Conservation (phyloP, 2,888 invertebrate genomes). For the Pelosia muscerda region DNA sequence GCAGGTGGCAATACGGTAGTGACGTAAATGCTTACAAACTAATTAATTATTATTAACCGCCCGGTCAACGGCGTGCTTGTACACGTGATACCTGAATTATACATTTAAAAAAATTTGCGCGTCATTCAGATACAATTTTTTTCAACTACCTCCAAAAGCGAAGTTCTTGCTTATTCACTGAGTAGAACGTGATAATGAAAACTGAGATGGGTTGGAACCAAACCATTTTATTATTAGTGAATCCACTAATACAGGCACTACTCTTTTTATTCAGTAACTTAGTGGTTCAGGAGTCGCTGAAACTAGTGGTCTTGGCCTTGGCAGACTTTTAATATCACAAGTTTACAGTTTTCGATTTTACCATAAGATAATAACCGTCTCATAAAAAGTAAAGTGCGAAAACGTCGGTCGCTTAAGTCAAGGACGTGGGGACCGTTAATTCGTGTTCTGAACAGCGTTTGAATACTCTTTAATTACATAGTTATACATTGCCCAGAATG, state of each 20-base stretch:
- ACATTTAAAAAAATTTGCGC: not conserved
- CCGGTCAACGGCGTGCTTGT: not conserved
- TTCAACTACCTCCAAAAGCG: not conserved
- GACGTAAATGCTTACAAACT: not conserved
- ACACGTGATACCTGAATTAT: not conserved
- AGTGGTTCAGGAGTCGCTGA: no score
- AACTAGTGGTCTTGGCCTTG: not conserved
- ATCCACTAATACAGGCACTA: no score
- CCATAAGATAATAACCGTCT: not conserved
- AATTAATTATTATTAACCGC: not conserved
- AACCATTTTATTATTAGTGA: no score
- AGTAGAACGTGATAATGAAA: no score
- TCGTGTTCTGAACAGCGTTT: not conserved
- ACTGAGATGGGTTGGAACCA: no score
- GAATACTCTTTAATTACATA: constrained; percentile 9
- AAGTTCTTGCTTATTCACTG: not conserved
- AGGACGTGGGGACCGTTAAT: not conserved
- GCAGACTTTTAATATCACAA: not conserved
- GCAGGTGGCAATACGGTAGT: not conserved
- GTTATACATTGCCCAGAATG: not conserved
- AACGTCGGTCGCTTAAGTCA: not conserved
- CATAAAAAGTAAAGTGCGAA: not conserved
- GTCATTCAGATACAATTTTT: not conserved
- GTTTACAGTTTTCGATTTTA: constrained; percentile 2
- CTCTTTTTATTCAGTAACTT: no score